Evolutionary conservation across 2,888 invertebrate genomes (phyloP).

Genomic region (Chelonus formosanus): DNA sequence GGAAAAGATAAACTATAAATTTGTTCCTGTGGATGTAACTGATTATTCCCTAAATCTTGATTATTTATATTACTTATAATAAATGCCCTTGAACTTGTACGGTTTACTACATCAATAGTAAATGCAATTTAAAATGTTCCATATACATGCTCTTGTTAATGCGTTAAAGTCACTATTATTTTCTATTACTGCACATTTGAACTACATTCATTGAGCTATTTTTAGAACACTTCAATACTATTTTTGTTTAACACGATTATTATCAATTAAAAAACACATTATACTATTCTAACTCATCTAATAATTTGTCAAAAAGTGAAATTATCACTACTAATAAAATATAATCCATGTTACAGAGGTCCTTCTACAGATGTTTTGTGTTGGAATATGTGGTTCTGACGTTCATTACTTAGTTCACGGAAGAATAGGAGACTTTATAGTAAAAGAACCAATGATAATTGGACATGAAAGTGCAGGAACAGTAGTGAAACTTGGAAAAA

Average conservation of each 20-base stretch:
- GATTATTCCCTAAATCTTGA: too few species aligned
- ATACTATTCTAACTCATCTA: too few species aligned
- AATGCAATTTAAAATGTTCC: background rate
- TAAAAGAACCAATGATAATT: constrained; percentile 90
- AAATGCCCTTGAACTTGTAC: constrained; percentile 10
- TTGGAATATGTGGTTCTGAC: constrained; percentile 98
- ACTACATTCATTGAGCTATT: constrained; percentile 4
- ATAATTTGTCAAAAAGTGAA: background rate
- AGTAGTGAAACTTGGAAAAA: constrained; percentile 78
- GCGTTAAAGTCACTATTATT: background rate
- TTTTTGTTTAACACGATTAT: too few species aligned
- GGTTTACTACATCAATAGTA: background rate
- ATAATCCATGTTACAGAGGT: constrained; percentile 73
- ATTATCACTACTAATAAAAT: background rate
- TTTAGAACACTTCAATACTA: background rate
- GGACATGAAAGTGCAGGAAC: constrained; percentile 93
- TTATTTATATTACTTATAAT: background rate
- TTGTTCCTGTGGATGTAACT: too few species aligned
- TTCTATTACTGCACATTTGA: background rate
- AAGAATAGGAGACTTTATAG: constrained; percentile 85
- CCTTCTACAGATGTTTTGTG: constrained; percentile 85
- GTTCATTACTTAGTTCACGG: constrained; percentile 91
- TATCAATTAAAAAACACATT: too few species aligned
- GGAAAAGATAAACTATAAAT: too few species aligned
- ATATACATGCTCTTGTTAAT: constrained; percentile 1